phyloP scores from a whole-genome alignment of 2,797 vertebrate species.

The Tokudaia tokunoshimensis region DNA sequence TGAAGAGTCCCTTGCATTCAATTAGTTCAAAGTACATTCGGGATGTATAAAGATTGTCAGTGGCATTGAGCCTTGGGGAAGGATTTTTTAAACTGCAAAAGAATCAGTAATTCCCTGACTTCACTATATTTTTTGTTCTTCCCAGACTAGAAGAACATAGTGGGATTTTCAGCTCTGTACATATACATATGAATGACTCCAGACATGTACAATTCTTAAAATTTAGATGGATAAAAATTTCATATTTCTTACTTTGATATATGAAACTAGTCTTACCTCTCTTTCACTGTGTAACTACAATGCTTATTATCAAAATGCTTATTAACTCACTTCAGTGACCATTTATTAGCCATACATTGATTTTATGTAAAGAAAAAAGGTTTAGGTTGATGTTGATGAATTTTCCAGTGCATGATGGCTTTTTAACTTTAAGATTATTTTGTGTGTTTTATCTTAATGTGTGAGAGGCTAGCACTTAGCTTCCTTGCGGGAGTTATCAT shows the following conservation, averaged over 20 bases:
- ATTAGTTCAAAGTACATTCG: conserved; percentile 63
- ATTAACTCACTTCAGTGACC: not conserved
- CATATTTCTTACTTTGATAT: not conserved
- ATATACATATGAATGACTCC: not conserved
- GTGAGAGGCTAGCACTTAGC: not conserved
- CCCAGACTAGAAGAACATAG: not conserved
- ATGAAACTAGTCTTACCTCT: not conserved
- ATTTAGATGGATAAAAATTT: not conserved
- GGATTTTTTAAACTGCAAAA: conserved; percentile 9
- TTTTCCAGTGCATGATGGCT: not conserved
- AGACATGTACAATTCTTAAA: not conserved
- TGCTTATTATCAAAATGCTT: conserved; percentile 41
- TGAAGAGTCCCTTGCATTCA: conserved; percentile 40
- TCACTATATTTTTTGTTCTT: not conserved
- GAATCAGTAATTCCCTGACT: not conserved
- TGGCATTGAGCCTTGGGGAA: not conserved
- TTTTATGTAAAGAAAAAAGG: not conserved
- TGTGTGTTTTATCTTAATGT: not conserved
- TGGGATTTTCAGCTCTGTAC: not conserved
- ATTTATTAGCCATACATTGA: not conserved
- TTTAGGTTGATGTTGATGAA: conserved; percentile 35
- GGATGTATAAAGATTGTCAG: not conserved
- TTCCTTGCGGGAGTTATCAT: not conserved
- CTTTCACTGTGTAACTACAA: not conserved
- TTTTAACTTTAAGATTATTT: not conserved